Conservation (phyloP, 2,113 vertebrate species). For the Pteronura brasiliensis region DNA sequence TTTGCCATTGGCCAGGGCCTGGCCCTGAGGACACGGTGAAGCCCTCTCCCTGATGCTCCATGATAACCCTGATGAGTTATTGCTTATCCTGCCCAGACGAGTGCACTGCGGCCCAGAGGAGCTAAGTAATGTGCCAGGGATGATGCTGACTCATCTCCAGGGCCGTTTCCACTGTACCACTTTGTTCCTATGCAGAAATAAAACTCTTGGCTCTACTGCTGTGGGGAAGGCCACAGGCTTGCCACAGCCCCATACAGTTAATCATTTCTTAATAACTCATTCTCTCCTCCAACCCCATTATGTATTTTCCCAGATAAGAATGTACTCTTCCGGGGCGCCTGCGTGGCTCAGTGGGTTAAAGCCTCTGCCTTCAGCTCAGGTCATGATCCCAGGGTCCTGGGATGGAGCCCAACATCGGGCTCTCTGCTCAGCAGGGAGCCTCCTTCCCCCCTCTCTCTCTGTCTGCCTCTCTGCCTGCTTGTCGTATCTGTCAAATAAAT, state of each 20-base stretch:
- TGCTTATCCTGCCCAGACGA: background rate
- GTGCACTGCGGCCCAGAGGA: background rate
- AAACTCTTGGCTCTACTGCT: background rate
- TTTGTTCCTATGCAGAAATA: background rate
- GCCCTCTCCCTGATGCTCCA: background rate
- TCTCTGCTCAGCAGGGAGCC: no score
- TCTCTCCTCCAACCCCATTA: background rate
- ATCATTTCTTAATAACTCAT: background rate
- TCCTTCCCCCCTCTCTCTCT: no score
- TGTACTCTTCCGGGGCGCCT: background rate
- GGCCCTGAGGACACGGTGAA: background rate
- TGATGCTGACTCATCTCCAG: background rate
- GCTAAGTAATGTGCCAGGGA: background rate
- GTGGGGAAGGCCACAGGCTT: background rate
- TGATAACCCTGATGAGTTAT: background rate
- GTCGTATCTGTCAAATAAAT: no score
- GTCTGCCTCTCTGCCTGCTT: no score
- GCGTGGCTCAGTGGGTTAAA: no score
- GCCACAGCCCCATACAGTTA: background rate
- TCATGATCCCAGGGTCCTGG: no score
- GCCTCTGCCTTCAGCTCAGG: no score
- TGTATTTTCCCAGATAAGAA: background rate
- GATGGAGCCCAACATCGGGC: no score
- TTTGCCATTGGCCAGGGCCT: background rate
- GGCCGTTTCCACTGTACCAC: background rate